A percentile compares a stretch with the other conserved stretches of the same genome.
Evolutionary conservation across 2,113 vertebrate genomes (phyloP).

Genomic region (Ceratotherium simum): DNA sequence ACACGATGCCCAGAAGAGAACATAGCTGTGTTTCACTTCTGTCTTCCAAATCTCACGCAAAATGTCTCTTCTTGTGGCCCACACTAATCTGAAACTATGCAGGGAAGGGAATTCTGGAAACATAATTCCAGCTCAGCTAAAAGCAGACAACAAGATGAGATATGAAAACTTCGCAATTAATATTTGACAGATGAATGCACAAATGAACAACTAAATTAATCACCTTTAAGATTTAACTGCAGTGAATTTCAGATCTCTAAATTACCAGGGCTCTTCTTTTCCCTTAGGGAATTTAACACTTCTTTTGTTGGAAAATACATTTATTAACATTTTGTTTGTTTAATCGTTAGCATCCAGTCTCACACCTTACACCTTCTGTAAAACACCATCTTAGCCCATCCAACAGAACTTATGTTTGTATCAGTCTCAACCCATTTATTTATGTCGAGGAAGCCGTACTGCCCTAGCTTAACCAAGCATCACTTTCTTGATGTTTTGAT

Average conservation of each 20-base stretch:
- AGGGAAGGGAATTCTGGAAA: neutral
- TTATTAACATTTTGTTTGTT: neutral
- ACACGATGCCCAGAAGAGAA: neutral
- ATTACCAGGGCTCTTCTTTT: neutral
- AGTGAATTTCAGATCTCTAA: neutral
- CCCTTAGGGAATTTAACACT: neutral
- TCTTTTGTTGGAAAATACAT: neutral
- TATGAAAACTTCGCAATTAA: neutral
- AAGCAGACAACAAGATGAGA: neutral
- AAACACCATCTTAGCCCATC: neutral
- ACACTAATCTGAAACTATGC: neutral
- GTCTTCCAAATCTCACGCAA: neutral
- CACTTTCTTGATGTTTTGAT: constrained; percentile 52
- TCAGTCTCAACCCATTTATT: constrained; percentile 21
- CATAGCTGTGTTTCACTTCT: neutral
- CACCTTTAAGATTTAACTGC: neutral
- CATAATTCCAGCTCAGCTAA: neutral
- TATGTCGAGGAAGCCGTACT: neutral
- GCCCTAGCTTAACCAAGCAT: constrained; percentile 54
- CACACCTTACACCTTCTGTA: neutral
- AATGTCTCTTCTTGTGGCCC: neutral
- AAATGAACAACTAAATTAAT: neutral
- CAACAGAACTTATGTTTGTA: neutral
- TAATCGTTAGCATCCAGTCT: neutral
- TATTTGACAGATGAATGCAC: neutral